Conservation (phyloP, 2,797 vertebrate genomes). For the Galaxias olidus region DNA sequence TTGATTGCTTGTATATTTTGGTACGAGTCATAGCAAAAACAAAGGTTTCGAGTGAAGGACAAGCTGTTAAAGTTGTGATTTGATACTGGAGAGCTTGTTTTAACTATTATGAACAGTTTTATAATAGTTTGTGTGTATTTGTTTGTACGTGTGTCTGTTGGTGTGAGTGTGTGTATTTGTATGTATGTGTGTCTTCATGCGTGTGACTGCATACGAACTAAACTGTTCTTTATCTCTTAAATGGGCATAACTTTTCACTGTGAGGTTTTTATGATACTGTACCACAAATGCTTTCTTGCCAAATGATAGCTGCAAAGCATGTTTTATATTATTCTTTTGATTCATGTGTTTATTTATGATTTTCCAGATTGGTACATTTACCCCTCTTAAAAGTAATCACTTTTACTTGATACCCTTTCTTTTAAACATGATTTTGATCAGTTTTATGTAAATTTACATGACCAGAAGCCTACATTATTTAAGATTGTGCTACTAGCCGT, state of each 20-base stretch:
- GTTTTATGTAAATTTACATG: conserved; percentile 62
- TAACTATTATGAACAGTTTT: conserved; percentile 56
- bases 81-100: conserved; percentile 58
- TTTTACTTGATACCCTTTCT: conserved; percentile 46
- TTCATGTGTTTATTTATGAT: conserved; percentile 61
- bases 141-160: conserved; percentile 16
- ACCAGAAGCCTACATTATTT: conserved; percentile 39
- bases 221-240: conserved; percentile 65
- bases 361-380: conserved; percentile 39
- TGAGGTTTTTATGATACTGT: conserved; percentile 76
- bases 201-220: conserved; percentile 47
- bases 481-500: conserved; percentile 35
- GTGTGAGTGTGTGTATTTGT: conserved; percentile 6
- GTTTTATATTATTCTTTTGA: conserved; percentile 64
- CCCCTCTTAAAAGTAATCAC: conserved; percentile 43
- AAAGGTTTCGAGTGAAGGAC: conserved; percentile 46
- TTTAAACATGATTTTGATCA: conserved; percentile 54
- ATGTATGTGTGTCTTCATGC: conserved; percentile 27
- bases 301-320: conserved; percentile 69
- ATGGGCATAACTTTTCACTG: conserved; percentile 79
- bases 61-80: conserved; percentile 48
- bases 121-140: conserved; percentile 46
- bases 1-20: conserved; percentile 53
- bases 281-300: conserved; percentile 73
- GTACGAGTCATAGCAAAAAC: conserved; percentile 52